Base-by-base conservation (phyloP, 2,797 vertebrate genomes). In the Dryobates pubescens region DNA sequence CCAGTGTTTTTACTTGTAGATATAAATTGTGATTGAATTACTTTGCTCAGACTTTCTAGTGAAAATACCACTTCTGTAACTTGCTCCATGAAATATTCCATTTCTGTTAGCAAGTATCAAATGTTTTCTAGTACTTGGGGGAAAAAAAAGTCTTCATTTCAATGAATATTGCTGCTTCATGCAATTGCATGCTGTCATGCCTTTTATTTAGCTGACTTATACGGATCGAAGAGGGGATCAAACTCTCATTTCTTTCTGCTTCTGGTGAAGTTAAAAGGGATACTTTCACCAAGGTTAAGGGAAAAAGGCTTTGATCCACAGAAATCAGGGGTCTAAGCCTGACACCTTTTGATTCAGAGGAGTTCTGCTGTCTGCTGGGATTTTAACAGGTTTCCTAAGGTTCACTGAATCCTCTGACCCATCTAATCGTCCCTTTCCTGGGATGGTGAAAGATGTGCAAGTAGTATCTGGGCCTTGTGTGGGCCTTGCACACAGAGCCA, bases 1-100 rank as follows among this genome's bases (percentile, higher is more conserved):
- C 75, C 38, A 53, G 5, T 0, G 0, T 93, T 92, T 92, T 82
- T 75, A 54, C 13, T 92, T 59, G 58, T 20, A 69, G 67, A 75
- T 90, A 78, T 78, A 93, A 93, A 94, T 89, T 83, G 73, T 87
- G 86, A 95, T 71, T 85, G 88, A 92, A 69, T 93, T 58, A 95
- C 93, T 91, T 89, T 89, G 47, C 73, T 87, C 84, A 78, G 72
- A 89, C 82, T 94, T 95, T 89, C 73, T 51, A 78, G 38, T 34
- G 84, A 82, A 91, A 95, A 81, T 34, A 47, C 24, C 1, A 3
- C 53, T 77, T 89, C 78, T 72, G 6, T 89, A 87, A 89, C 78
- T 92, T 91, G 67, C 89, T 80, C 64, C 22, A 10, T 82, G 59
- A 87, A 90, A 88, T 92, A 91, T 88, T 91, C 81, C 20, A 65